Percentiles rank a stretch among this genome's conserved stretches.
These are phyloP conservation scores for Morpho achilles DNA, from an alignment of 2,888 invertebrate genomes.

Conservation along the genomic window DNA sequence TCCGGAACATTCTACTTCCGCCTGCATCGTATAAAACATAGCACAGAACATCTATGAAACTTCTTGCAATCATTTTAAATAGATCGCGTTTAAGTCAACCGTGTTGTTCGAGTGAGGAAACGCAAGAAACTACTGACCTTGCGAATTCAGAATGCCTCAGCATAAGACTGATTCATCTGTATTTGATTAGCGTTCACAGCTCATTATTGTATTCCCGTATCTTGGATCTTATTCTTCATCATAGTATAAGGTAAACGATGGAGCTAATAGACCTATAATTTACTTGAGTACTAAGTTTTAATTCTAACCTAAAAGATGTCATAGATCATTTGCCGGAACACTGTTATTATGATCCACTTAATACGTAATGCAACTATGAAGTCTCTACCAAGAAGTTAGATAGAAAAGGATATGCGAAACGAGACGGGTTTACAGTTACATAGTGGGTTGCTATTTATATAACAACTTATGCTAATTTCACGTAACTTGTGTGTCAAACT, in stretches of 20 bases:
- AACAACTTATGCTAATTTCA: neutral
- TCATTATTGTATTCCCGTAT: neutral
- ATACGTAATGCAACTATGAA: too few relatives aligned
- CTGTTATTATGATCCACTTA: too few relatives aligned
- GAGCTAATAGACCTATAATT: too few relatives aligned
- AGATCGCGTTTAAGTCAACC: constrained; percentile 33
- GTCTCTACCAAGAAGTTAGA: neutral
- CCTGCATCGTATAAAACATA: constrained; percentile 46
- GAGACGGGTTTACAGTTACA: constrained; percentile 6
- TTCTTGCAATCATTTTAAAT: constrained; percentile 44
- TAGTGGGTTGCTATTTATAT: neutral
- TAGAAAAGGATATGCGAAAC: neutral
- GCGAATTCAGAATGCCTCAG: constrained; percentile 35
- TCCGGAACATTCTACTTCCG: constrained; percentile 26
- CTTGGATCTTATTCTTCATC: neutral
- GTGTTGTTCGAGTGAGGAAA: constrained; percentile 28
- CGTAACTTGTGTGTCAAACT: too few relatives aligned
- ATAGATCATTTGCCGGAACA: too few relatives aligned
- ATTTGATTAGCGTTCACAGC: constrained; percentile 37
- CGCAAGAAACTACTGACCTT: constrained; percentile 50
- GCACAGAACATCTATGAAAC: constrained; percentile 46
- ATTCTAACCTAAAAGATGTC: too few relatives aligned
- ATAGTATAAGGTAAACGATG: neutral
- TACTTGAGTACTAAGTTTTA: too few relatives aligned
- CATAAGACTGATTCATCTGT: constrained; percentile 48